Conservation (phyloP, 2,888 invertebrate genomes). For the Chydorus sphaericus region DNA sequence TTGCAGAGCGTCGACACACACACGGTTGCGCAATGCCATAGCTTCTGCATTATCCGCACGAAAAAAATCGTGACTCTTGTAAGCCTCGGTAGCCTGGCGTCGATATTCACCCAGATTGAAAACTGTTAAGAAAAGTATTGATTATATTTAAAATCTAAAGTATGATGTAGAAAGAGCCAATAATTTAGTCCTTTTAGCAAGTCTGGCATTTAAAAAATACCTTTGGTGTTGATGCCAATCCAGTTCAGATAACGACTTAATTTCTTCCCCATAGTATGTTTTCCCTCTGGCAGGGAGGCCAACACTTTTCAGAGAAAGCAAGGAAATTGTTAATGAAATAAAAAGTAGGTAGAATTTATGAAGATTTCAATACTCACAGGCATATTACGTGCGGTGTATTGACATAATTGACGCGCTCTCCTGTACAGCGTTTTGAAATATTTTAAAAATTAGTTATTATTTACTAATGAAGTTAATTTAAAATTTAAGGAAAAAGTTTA, state of each 20-base stretch:
- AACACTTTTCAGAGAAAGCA: no score
- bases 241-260: slow-evolving; percentile 76
- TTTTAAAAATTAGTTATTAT: no score
- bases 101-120: slow-evolving; percentile 88
- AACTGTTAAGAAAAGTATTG: slow-evolving; percentile 41
- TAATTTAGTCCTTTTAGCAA: no score
- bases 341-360: no score
- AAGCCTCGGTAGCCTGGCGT: slow-evolving; percentile 62
- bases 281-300: slow-evolving; percentile 87
- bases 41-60: slow-evolving; percentile 70
- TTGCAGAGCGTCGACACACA: slow-evolving; percentile 67
- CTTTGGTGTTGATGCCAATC: slow-evolving; percentile 73
- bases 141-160: slow-evolving; percentile 4
- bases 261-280: slow-evolving; percentile 75
- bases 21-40: slow-evolving; percentile 60
- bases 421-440: no score
- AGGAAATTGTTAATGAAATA: no score
- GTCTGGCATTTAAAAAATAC: no score
- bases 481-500: no score
- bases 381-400: slow-evolving; percentile 95
- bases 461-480: no score
- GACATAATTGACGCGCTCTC: slow-evolving; percentile 77
- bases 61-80: slow-evolving; percentile 76
- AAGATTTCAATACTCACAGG: no score
- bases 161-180: neutral